Evolutionary conservation across 2,888 invertebrate species (phyloP).

Genomic region (Malthinus seriepunctatus): DNA sequence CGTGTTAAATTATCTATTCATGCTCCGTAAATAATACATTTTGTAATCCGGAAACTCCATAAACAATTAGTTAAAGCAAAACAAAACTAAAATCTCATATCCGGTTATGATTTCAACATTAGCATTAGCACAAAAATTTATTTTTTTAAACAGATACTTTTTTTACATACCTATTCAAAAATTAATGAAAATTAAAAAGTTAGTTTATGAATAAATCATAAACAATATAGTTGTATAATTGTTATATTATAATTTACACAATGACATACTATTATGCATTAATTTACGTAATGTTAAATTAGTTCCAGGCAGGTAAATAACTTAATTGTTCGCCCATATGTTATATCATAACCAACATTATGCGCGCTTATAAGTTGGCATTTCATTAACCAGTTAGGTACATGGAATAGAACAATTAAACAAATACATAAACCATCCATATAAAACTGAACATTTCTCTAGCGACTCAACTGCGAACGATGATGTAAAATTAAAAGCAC

Average conservation of each 20-base stretch:
- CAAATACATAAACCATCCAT: constrained; percentile 1
- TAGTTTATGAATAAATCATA: constrained; percentile 24
- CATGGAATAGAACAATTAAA: constrained; percentile 6
- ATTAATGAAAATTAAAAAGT: constrained; percentile 24
- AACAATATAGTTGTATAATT: constrained; percentile 36
- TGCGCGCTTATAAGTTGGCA: constrained; percentile 22
- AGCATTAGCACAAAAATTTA: constrained; percentile 14
- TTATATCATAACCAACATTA: constrained; percentile 30
- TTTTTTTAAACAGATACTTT: constrained; percentile 11
- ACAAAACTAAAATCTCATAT: constrained; percentile 47
- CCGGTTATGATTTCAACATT: constrained; percentile 38
- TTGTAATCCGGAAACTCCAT: constrained; percentile 27
- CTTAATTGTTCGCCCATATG: constrained; percentile 39
- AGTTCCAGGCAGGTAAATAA: constrained; percentile 43
- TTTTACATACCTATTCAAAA: constrained; percentile 16
- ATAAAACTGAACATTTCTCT: not conserved
- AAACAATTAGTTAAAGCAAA: constrained; percentile 30
- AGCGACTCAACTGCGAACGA: too few species aligned
- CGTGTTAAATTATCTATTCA: constrained; percentile 17
- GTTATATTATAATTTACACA: constrained; percentile 41
- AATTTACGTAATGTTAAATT: constrained; percentile 44
- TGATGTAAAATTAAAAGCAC: too few species aligned
- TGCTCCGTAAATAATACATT: constrained; percentile 18
- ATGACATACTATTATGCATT: constrained; percentile 41
- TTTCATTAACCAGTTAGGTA: constrained; percentile 14